Evolutionary conservation across 2,888 invertebrate genomes (phyloP), one percentile per base, ranked within the genome.

Genomic region (Euplexia lucipara): DNA sequence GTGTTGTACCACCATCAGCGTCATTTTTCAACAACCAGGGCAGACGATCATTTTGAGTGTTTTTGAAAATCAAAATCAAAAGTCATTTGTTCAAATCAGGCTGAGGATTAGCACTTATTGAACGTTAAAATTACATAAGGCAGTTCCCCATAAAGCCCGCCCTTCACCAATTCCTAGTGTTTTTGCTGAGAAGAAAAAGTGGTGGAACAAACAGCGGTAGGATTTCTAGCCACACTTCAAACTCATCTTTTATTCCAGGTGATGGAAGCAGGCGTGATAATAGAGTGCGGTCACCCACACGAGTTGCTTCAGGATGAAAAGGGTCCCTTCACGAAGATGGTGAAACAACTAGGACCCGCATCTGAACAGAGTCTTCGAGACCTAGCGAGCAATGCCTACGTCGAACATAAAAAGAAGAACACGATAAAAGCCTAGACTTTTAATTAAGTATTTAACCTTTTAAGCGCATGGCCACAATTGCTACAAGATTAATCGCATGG

Each of bases 281-380:
- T 96, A 57, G 98, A 98, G 91, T 97, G 97, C 82, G 97, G 97
- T 67, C 96, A 97, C 74, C 98, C 98, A 0, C 95, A 97, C 83
- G 90, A 95, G 54, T 85, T 97, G 14, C 88, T 97, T n/a, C 94
- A 96, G 73, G 94, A 96, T 51, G 90, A 92, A 44, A 91, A 95
- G 3, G 96, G 97, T 0, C 87, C 94, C 65, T 96, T 97, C 81
- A 95, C 95, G 26, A 92, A 92, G 60, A 96, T 97, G 96, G 96
- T 97, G 16, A 88, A 96, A 42, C 96, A 97, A 83, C 95, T 97
- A 0, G 97, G 97, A 1, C 61, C 90, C 3, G 92, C 95, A 1
- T 90, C 95, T 0, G 94, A 94, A 78, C 91, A 92, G 75, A 93
- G 90, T 62, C 82, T 95, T 53, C 88, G 93, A 4, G 93, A 95